Percentiles rank a stretch among this genome's conserved stretches.
Evolutionary conservation across 2,797 vertebrate genomes (phyloP).

Genomic region (Epinephelus malabaricus): DNA sequence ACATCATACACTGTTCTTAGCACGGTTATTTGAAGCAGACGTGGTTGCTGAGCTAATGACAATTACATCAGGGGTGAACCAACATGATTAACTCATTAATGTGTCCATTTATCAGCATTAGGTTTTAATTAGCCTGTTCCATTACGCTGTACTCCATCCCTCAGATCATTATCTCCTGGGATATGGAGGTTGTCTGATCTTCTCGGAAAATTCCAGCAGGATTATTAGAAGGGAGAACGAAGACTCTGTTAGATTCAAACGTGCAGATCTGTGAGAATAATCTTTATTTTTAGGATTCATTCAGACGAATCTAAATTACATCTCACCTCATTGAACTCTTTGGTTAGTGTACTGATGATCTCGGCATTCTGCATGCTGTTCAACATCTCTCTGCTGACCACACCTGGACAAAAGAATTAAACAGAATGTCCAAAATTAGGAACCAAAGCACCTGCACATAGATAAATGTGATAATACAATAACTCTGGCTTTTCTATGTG

Average conservation of each 20-base stretch:
- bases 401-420: conserved; percentile 76
- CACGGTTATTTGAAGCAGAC: conserved; percentile 1
- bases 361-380: conserved; percentile 89
- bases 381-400: conserved; percentile 89
- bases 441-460: neutral
- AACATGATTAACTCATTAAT: conserved; percentile 60
- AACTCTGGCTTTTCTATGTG: neutral
- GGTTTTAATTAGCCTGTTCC: conserved; percentile 55
- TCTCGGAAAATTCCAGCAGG: conserved; percentile 35
- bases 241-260: conserved; percentile 15
- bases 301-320: neutral
- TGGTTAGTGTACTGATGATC: conserved; percentile 90
- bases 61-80: conserved; percentile 34
- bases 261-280: conserved; percentile 13
- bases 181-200: conserved; percentile 34
- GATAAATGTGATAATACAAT: neutral
- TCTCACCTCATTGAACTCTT: conserved; percentile 91
- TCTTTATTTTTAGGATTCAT: conserved; percentile 16
- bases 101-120: conserved; percentile 58
- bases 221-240: conserved; percentile 35
- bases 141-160: conserved; percentile 30
- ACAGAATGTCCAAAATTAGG: neutral
- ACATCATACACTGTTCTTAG: neutral
- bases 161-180: conserved; percentile 40
- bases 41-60: conserved; percentile 31